Evolutionary conservation across 1,140 invertebrate genomes (phyloP).

Genomic region (Drosophila varians): DNA sequence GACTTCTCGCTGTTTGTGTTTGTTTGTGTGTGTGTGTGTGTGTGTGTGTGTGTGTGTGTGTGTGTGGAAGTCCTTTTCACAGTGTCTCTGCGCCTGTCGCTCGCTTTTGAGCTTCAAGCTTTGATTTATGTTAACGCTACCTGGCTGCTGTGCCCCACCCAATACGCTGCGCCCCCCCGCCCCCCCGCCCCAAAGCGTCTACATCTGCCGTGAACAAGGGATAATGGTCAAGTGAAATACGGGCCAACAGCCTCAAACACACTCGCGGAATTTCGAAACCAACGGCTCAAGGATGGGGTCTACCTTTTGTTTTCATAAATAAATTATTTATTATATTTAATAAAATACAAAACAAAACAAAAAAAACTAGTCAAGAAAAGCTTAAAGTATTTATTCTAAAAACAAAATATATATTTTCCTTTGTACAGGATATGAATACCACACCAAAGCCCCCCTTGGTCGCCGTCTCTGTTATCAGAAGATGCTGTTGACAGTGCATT

Average conservation of each 20-base stretch:
- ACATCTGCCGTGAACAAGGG: constrained; percentile 72
- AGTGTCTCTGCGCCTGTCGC: constrained; percentile 65
- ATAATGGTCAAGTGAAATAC: constrained; percentile 74
- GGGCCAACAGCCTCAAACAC: constrained; percentile 26
- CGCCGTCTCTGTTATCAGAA: not conserved
- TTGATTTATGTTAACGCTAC: constrained; percentile 77
- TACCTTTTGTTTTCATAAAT: not conserved
- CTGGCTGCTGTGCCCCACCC: constrained; percentile 11
- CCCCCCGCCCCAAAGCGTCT: constrained; percentile 53
- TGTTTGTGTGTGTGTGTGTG: not conserved
- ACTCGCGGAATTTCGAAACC: not conserved
- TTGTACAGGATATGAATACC: not conserved
- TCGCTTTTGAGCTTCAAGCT: constrained; percentile 69
- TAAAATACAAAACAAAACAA: too few species aligned
- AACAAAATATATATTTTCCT: too few species aligned
- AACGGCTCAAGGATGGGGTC: not conserved
- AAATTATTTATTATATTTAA: not conserved
- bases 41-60: not conserved
- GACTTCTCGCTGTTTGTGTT: not conserved
- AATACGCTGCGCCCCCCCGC: constrained; percentile 1
- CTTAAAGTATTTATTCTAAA: too few species aligned
- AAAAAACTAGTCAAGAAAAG: too few species aligned
- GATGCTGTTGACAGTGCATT: constrained; percentile 12
- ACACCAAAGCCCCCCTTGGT: not conserved
- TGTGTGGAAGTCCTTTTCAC: not conserved